These are phyloP conservation scores for Maylandia zebra DNA, from an alignment of 2,113 vertebrate genomes.

Conservation along the genomic window DNA sequence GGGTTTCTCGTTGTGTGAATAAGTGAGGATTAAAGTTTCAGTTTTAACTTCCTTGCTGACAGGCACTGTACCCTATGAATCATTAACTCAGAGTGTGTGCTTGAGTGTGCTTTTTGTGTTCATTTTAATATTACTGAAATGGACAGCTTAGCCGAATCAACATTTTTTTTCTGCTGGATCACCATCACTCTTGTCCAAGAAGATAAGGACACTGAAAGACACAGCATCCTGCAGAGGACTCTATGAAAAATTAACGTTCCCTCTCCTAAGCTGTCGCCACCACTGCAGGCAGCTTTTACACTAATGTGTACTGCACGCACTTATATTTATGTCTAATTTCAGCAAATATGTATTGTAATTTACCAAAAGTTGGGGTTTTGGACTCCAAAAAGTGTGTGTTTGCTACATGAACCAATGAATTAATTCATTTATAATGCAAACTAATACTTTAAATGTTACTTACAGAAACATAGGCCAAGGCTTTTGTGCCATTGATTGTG, in stretches of 20 bases:
- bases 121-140: background rate
- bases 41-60: background rate
- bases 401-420: background rate
- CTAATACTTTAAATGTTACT: slow-evolving; percentile 52
- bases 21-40: background rate
- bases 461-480: slow-evolving; percentile 85
- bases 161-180: background rate
- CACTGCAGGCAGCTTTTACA: background rate
- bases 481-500: slow-evolving; percentile 78
- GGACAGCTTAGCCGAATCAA: background rate
- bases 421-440: background rate
- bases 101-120: background rate
- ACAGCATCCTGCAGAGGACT: background rate
- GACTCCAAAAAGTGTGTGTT: background rate
- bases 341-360: background rate
- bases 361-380: background rate
- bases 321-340: background rate
- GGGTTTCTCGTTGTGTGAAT: background rate
- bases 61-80: background rate
- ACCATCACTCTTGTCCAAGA: background rate
- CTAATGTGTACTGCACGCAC: background rate
- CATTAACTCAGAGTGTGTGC: background rate
- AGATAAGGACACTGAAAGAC: background rate
- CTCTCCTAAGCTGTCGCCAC: background rate
- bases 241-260: background rate